Evolutionary conservation across 2,797 vertebrate genomes (phyloP), one percentile per base, ranked within the genome.

Genomic region (Podarcis lilfordi): DNA sequence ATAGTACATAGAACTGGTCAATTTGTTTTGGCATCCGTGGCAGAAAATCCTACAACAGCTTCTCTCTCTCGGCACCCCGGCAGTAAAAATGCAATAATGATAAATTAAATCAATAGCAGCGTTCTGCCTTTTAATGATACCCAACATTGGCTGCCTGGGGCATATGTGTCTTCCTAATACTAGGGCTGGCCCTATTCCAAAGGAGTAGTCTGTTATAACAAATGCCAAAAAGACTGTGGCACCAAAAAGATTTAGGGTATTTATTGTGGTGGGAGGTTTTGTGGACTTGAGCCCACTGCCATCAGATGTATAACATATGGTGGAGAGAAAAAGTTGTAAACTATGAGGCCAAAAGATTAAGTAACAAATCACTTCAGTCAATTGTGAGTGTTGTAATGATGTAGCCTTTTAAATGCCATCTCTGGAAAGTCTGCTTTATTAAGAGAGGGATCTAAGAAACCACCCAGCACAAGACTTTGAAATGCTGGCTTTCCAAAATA

Each of bases 401-500:
- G 1, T 27, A 27, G 74, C 37, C 59, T 86, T 86, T 6, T 2
- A 29, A 87, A 81, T 45, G 80, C 19, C 5, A 81, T 0, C 35
- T 2, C 5, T 59, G 50, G 82, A 76, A 78, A 72, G 7, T 5
- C 17, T 3, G 0, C 40, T 69, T 35, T 71, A 86, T 86, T 80
- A 40, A 78, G 35, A 82, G 3, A 50, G 29, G 3, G 17, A 66
- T 61, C 35, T 40, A 64, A 64, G 72, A 43, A 79, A 79, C 37
- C 80, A 45, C 29, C n/a, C 64, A 91, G 81, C 13, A 17, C 0
- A 1, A 77, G n/a, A 5, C 4, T 80, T 50, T n/a, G 81, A 90
- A 95, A 66, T 84, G 11, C n/a, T 61, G 80, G 21, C 29, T 29
- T 89, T 77, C 76, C 92, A 87, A 89, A 92, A 4, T 0, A 0